Evolutionary conservation across 2,797 vertebrate genomes (phyloP), one percentile per base, ranked within the genome.

Genomic region (Chaunax sp.): DNA sequence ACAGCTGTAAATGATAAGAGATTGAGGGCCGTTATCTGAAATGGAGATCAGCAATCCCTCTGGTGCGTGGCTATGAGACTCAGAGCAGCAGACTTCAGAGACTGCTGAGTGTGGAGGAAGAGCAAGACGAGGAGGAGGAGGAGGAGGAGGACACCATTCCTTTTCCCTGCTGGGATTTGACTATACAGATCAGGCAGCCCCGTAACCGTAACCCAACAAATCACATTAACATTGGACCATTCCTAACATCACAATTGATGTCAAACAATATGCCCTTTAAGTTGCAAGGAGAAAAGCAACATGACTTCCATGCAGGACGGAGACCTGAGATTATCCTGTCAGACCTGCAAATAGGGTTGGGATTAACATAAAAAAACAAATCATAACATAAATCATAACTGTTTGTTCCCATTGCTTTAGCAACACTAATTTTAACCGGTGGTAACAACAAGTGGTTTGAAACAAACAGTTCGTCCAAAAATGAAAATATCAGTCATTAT

Each of bases 1-100:
- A 94, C 92, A 93, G 93, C 92, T 92, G 91, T 92, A 93, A 91
- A 92, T 92, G 92, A 94, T 94, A 94, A 95, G 93, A 90, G 89
- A 92, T 89, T 90, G 91, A 89, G 72, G 87, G 80, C 75, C 67
- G 55, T 58, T 93, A 94, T 94, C 93, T 94, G 87, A 94, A 94
- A 94, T 94, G 91, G 90, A 87, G 89, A 94, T 94, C 93, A 90
- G 90, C 86, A 92, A 92, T 94, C 93, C 93, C 92, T 83, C 81
- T 74, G 92, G 90, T 92, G 87, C 82, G 63, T 72, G 67, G 88
- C 86, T 87, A 90, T 92, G 90, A 93, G 91, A 92, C 87, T 91
- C 84, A 81, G 79, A 89, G 90, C 77, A 56, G 72, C 85, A 72
- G 88, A 87, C 80, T 86, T 86, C 66, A 69, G 77, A 79, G 80